Evolutionary conservation across 2,113 vertebrate genomes (phyloP).

Genomic region (Anolis sagrei): DNA sequence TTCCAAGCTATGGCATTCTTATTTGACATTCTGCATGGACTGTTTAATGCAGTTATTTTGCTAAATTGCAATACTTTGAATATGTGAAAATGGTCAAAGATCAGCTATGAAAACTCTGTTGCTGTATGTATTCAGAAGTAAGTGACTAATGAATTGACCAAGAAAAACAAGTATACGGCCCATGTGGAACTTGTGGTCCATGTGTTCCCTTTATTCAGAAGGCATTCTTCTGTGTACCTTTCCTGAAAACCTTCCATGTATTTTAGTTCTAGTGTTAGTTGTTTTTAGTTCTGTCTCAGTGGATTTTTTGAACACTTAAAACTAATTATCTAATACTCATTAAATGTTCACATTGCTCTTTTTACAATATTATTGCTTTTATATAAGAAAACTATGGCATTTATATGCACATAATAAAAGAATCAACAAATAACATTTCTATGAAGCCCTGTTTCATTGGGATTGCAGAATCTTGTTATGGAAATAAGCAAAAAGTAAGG

Average conservation of each 20-base stretch:
- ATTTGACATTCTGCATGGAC: slow-evolving; percentile 12
- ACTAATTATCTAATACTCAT: slow-evolving; percentile 43
- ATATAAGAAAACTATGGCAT: slow-evolving; percentile 41
- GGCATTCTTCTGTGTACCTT: neutral
- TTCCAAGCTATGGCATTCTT: slow-evolving; percentile 33
- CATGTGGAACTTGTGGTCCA: neutral
- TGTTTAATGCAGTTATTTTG: slow-evolving; percentile 3
- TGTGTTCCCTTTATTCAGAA: neutral
- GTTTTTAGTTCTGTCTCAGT: slow-evolving; percentile 33
- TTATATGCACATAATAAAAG: slow-evolving; percentile 34
- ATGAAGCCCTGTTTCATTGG: slow-evolving; percentile 34
- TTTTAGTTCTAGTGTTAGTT: slow-evolving; percentile 8
- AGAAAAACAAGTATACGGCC: neutral
- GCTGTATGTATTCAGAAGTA: neutral
- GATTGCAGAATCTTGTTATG: slow-evolving; percentile 13
- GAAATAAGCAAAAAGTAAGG: slow-evolving; percentile 37
- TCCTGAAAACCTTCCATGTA: slow-evolving; percentile 29
- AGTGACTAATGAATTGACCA: slow-evolving; percentile 16
- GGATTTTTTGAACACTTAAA: slow-evolving; percentile 27
- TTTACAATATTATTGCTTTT: slow-evolving; percentile 30
- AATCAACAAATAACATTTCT: slow-evolving; percentile 47
- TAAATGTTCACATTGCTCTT: slow-evolving; percentile 33
- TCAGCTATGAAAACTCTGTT: slow-evolving; percentile 18
- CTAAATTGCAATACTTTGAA: slow-evolving; percentile 36
- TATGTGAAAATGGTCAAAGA: neutral